Percentiles rank a stretch among this genome's conserved stretches.
These are phyloP conservation scores for Amblyopsis rosae DNA, from an alignment of 2,113 vertebrate genomes.

Conservation along the genomic window DNA sequence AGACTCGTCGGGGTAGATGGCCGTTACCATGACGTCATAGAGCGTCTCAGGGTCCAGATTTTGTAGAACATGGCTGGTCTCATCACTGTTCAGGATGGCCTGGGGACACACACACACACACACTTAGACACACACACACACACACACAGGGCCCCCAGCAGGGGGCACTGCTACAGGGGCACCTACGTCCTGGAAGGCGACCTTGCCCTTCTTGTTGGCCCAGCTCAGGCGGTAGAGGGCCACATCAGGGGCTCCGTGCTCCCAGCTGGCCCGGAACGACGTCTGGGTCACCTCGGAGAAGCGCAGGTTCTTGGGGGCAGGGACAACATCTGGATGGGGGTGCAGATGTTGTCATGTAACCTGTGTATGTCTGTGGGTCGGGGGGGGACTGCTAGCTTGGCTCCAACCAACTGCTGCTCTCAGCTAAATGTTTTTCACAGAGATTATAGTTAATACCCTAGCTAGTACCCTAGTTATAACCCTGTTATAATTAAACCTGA, in stretches of 20 bases:
- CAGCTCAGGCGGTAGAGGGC: constrained; percentile 89
- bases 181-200: constrained; percentile 64
- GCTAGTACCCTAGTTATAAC: too few species aligned
- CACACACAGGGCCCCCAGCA: too few species aligned
- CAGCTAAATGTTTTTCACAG: too few species aligned
- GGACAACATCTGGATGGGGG: constrained; percentile 80
- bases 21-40: constrained; percentile 89
- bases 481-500: too few species aligned
- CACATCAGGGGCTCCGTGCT: constrained; percentile 91
- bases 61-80: constrained; percentile 80
- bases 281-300: constrained; percentile 85
- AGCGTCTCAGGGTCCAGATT: constrained; percentile 86
- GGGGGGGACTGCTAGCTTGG: not conserved
- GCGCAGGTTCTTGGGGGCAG: constrained; percentile 86
- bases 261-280: constrained; percentile 89
- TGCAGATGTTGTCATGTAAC: constrained; percentile 5
- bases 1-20: constrained; percentile 95
- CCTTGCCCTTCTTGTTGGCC: constrained; percentile 73
- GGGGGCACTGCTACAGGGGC: not conserved
- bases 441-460: too few species aligned
- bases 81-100: constrained; percentile 85
- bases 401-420: too few species aligned
- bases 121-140: too few species aligned
- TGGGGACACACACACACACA: constrained; percentile 43
- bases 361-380: not conserved